These are phyloP conservation scores for Porites cylindrica DNA, from an alignment of 92 coral and sea anemone genomes.

Conservation along the genomic window DNA sequence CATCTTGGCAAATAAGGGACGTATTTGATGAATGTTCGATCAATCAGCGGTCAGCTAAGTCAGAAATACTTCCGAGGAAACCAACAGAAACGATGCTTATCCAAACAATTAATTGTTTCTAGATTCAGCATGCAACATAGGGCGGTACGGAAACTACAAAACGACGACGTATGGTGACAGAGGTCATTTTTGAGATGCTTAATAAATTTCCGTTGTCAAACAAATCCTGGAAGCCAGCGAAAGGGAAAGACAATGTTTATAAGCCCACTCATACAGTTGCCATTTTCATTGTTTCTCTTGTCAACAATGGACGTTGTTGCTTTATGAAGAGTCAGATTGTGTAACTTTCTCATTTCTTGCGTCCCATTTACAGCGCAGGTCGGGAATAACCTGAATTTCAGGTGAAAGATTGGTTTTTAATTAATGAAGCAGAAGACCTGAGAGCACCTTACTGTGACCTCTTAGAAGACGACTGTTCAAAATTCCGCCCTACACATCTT, in stretches of 20 bases:
- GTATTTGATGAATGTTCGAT: constrained; percentile 35
- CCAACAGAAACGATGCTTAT: constrained; percentile 8
- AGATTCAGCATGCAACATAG: neutral
- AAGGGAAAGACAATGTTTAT: constrained; percentile 19
- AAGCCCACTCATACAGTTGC: constrained; percentile 27
- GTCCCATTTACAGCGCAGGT: neutral
- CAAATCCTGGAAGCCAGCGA: constrained; percentile 30
- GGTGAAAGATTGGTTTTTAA: neutral
- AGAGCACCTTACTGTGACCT: too few species aligned
- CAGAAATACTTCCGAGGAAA: neutral
- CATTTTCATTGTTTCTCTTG: constrained; percentile 20
- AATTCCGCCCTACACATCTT: neutral
- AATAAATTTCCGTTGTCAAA: constrained; percentile 38
- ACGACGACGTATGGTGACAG: constrained; percentile 11
- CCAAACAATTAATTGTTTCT: constrained; percentile 12
- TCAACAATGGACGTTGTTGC: neutral
- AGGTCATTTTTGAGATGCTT: constrained; percentile 17
- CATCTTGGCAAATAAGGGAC: constrained; percentile 9
- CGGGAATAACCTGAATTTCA: neutral
- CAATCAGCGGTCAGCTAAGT: constrained; percentile 3
- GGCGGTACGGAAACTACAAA: constrained; percentile 13
- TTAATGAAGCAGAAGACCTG: too few species aligned
- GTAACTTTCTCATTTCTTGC: constrained; percentile 6
- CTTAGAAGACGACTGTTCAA: neutral
- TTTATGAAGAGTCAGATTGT: neutral